Percentiles rank a stretch among this genome's conserved stretches.
These are phyloP conservation scores for Saturnia pavonia DNA, from an alignment of 2,888 invertebrate genomes.

Conservation along the genomic window DNA sequence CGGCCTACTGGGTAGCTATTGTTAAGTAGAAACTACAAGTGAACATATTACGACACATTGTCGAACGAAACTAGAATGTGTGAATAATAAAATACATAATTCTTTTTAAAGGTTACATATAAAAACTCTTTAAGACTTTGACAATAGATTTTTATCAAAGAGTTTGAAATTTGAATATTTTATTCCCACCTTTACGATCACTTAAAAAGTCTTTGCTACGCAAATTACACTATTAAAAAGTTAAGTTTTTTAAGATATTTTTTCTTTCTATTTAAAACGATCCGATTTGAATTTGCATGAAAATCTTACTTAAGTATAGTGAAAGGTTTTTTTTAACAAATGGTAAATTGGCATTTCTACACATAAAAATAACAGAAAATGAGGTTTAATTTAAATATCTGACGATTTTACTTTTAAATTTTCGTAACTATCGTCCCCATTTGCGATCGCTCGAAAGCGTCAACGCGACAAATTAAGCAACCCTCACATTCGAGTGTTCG, in stretches of 20 bases:
- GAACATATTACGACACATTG: conserved; percentile 39
- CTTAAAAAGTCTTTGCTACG: conserved; percentile 20
- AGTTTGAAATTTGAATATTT: conserved; percentile 19
- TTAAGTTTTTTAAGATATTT: conserved; percentile 17
- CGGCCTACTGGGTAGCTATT: conserved; percentile 55
- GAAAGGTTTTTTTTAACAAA: neutral
- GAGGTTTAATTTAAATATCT: conserved; percentile 2
- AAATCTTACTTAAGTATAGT: neutral
- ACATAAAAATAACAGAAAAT: neutral
- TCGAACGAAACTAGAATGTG: conserved; percentile 33
- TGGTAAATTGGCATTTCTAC: neutral
- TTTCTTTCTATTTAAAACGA: conserved; percentile 14
- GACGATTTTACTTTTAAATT: conserved; percentile 8
- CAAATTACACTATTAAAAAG: conserved; percentile 21
- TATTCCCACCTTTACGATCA: conserved; percentile 19
- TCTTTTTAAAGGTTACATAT: neutral
- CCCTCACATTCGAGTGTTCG: conserved; percentile 11
- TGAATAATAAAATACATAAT: neutral
- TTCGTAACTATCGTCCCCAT: conserved; percentile 7
- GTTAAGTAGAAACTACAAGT: conserved; percentile 39
- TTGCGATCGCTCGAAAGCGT: conserved; percentile 15
- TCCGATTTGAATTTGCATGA: conserved; percentile 10
- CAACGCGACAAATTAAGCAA: conserved; percentile 12
- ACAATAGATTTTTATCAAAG: conserved; percentile 22
- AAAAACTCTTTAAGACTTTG: conserved; percentile 15